Conservation (phyloP, 35 echinoderm and acorn worm genomes). For the Heliocidaris tuberculata region DNA sequence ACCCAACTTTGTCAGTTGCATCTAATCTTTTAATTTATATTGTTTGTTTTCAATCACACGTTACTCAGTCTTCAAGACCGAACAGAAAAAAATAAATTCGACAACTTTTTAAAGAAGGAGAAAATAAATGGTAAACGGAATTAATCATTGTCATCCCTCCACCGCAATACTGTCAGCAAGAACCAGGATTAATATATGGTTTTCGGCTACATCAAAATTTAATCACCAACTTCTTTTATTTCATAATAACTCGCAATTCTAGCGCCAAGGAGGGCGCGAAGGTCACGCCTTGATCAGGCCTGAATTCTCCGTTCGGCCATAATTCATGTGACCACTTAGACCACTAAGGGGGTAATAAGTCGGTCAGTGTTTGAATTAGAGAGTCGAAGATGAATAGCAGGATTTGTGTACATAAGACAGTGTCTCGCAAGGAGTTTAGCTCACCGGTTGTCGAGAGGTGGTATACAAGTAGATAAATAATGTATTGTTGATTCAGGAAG, state of each 20-base stretch:
- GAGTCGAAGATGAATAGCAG: not conserved
- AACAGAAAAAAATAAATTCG: too few relatives aligned
- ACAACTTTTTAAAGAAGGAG: too few relatives aligned
- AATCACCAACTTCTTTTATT: constrained; percentile 6
- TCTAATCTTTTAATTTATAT: too few relatives aligned
- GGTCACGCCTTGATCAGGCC: not conserved
- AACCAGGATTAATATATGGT: not conserved
- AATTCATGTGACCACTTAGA: not conserved
- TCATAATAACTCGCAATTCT: constrained; percentile 6
- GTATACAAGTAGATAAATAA: not conserved
- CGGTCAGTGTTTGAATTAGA: not conserved
- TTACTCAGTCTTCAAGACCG: too few relatives aligned
- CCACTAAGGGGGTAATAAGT: constrained; percentile 8
- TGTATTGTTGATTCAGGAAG: not conserved
- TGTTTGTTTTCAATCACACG: too few relatives aligned
- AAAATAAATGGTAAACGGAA: not conserved
- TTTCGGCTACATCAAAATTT: constrained; percentile 11
- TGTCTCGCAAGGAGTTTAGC: not conserved
- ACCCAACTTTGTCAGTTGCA: too few relatives aligned
- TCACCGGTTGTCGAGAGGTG: not conserved
- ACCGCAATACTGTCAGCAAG: not conserved
- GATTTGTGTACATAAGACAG: not conserved
- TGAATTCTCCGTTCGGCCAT: not conserved
- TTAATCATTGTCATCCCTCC: not conserved
- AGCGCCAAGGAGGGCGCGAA: not conserved